Evolutionary conservation across 2,888 invertebrate genomes (phyloP).

Genomic region (Dermolepida albohirtum): DNA sequence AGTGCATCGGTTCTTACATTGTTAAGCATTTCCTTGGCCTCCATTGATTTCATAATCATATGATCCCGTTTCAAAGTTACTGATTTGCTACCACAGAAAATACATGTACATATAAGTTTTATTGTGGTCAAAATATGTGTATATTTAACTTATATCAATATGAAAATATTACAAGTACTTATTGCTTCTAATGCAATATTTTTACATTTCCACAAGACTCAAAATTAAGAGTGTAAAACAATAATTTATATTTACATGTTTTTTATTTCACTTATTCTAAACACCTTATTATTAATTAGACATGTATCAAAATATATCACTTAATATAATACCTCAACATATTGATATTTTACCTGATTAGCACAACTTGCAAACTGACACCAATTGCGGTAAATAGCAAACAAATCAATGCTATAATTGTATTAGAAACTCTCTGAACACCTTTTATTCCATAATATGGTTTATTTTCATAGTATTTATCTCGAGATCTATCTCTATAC

Average conservation of each 20-base stretch:
- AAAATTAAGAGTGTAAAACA: too few species aligned
- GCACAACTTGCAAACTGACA: slow-evolving; percentile 70
- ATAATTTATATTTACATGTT: too few species aligned
- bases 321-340: too few species aligned
- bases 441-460: slow-evolving; percentile 75
- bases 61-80: slow-evolving; percentile 66
- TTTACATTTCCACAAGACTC: too few species aligned
- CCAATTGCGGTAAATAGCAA: slow-evolving; percentile 71
- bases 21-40: slow-evolving; percentile 67
- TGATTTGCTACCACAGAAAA: slow-evolving; percentile 70
- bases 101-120: too few species aligned
- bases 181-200: too few species aligned
- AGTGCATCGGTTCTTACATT: slow-evolving; percentile 68
- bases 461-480: slow-evolving; percentile 59
- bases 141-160: slow-evolving; percentile 22
- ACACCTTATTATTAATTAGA: too few species aligned
- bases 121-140: too few species aligned
- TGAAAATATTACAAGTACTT: not conserved
- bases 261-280: too few species aligned
- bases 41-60: slow-evolving; percentile 66
- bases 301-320: too few species aligned
- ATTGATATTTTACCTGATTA: slow-evolving; percentile 68
- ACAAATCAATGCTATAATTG: slow-evolving; percentile 70
- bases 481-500: slow-evolving; percentile 58
- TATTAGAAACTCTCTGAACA: slow-evolving; percentile 72